Evolutionary conservation across 2,113 vertebrate genomes (phyloP).

Genomic region (Lipotes vexillifer): DNA sequence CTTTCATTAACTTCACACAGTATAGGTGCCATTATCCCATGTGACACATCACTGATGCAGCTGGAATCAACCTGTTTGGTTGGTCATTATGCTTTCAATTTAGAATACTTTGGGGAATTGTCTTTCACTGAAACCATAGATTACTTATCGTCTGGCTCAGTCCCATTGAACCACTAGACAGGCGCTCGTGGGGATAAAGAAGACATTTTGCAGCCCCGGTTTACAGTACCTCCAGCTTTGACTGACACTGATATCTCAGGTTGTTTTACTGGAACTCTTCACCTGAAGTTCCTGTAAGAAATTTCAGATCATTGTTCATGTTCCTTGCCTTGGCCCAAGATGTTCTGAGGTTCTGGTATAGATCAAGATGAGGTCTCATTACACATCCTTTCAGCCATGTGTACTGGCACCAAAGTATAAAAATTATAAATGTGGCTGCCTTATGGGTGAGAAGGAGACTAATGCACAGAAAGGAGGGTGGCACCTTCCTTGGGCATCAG

Average conservation of each 20-base stretch:
- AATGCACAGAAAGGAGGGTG: background rate
- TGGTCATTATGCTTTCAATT: background rate
- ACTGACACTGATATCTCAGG: background rate
- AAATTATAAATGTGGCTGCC: background rate
- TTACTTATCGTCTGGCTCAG: background rate
- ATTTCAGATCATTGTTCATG: background rate
- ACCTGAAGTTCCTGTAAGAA: background rate
- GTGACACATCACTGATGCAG: background rate
- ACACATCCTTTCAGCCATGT: background rate
- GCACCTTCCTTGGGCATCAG: background rate
- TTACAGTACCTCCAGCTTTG: background rate
- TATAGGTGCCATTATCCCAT: background rate
- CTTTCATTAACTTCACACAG: background rate
- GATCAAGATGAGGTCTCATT: background rate
- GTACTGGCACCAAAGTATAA: background rate
- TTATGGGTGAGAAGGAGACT: background rate
- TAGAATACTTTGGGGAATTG: background rate
- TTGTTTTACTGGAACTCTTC: background rate
- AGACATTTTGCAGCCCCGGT: background rate
- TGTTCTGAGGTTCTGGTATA: background rate
- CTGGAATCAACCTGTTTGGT: background rate
- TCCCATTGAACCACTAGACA: background rate
- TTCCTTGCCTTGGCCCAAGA: background rate
- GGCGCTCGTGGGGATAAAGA: background rate
- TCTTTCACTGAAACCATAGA: background rate